Conservation (phyloP, 2,888 invertebrate species). For the Acrobasis suavella region DNA sequence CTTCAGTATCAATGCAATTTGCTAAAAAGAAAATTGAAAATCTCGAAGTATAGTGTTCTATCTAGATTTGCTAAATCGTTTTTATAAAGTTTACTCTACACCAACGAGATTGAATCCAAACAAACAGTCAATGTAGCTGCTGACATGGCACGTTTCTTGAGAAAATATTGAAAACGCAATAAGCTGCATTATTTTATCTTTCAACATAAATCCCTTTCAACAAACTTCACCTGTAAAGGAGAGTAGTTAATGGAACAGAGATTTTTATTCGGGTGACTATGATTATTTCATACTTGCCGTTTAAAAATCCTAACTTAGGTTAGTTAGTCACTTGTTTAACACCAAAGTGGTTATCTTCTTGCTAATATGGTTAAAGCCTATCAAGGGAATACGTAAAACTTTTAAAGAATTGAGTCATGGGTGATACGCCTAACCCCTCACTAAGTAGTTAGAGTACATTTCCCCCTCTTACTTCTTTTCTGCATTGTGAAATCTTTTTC, state of each 20-base stretch:
- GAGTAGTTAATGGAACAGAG: slow-evolving; percentile 42
- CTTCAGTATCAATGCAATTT: slow-evolving; percentile 5
- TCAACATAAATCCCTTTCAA: slow-evolving; percentile 38
- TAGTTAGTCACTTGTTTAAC: too few species aligned
- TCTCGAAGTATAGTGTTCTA: slow-evolving; percentile 27
- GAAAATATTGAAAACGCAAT: slow-evolving; percentile 41
- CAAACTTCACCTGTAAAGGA: slow-evolving; percentile 38
- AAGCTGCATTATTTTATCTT: slow-evolving; percentile 46
- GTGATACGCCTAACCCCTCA: too few species aligned
- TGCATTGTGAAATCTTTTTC: too few species aligned
- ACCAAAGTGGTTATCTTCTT: too few species aligned
- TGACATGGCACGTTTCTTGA: slow-evolving; percentile 25
- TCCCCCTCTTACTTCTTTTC: too few species aligned
- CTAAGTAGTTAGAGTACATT: too few species aligned
- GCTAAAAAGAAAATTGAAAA: slow-evolving; percentile 9
- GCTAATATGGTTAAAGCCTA: too few species aligned
- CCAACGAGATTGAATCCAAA: slow-evolving; percentile 30
- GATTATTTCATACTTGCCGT: too few species aligned
- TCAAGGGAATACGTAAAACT: too few species aligned
- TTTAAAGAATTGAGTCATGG: too few species aligned
- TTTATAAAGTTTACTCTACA: slow-evolving; percentile 31
- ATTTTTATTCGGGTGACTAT: slow-evolving; percentile 25
- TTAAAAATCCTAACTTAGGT: too few species aligned
- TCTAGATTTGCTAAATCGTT: slow-evolving; percentile 17
- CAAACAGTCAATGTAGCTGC: slow-evolving; percentile 27